Base-by-base conservation (phyloP, 1,140 invertebrate genomes). In the Delia radicum region DNA sequence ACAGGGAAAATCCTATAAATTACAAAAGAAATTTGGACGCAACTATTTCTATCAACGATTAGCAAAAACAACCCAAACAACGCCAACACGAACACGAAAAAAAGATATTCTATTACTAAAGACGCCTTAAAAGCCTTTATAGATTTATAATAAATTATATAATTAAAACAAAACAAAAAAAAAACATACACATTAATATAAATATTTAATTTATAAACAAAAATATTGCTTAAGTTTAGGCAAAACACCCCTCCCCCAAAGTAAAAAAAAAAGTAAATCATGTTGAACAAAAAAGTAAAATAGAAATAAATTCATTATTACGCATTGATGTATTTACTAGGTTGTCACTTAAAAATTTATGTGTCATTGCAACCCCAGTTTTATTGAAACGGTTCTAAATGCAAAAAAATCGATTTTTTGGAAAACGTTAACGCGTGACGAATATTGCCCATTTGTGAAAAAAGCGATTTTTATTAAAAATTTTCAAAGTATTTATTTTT, bases 1-100 rank as follows among this genome's bases (percentile, higher is more conserved):
- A 79, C 79, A 79, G 75, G 78, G 79, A 78, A 86, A 86, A 78
- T 82, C 79, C 37, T 86, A 86, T 46, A 85, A 83, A 75, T 69
- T 85, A 77, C 84, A 84, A 78, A 80, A 82, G 42, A 83, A 78
- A 74, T 83, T 86, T 46, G 84, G 80, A 24, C 75, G 80, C n/a
- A 86, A 86, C 72, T 86, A 82, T 77, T 86, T 86, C 79, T 86
- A 84, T 79, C 82, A 85, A 77, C 81, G 79, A n/a, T 76, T 81
- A 63, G 81, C 82, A 75, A 78, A 81, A 73, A 78, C 77, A 29
- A 77, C 76, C 24, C 3, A 26, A 15, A 69, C 65, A 33, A 33
- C 21, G 31, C 78, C 78, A 75, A 83, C 80, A 79, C 81, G 81
- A 67, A 85, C 82, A 76, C 81, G 84, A 77, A 85, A 84, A 78